phyloP scores from a whole-genome alignment of 2,888 invertebrate species.

The Phalera bucephala region DNA sequence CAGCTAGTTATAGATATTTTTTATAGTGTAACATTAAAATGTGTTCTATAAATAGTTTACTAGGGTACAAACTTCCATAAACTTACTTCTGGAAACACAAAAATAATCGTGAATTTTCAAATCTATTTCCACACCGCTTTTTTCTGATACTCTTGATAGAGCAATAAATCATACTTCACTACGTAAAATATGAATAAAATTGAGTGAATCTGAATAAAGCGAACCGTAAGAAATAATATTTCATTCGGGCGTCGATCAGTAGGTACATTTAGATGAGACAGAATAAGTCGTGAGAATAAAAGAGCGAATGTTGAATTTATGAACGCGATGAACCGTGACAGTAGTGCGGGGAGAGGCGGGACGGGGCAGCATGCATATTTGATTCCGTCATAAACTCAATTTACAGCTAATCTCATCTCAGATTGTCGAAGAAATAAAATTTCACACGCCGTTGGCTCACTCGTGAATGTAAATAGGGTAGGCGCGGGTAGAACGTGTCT shows the following conservation, averaged over 20 bases:
- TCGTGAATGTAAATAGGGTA: constrained; percentile 71
- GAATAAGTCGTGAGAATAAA: constrained; percentile 56
- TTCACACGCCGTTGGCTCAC: constrained; percentile 71
- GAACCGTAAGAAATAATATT: constrained; percentile 46
- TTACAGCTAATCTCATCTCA: constrained; percentile 80
- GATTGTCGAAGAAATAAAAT: constrained; percentile 82
- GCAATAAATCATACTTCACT: constrained; percentile 32
- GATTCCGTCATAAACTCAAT: constrained; percentile 80
- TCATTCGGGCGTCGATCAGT: constrained; percentile 49
- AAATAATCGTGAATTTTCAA: no score
- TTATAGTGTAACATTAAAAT: no score
- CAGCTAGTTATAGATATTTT: no score
- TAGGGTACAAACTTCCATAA: no score
- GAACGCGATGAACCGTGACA: constrained; percentile 63
- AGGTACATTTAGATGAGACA: constrained; percentile 53
- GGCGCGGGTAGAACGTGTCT: constrained; percentile 33
- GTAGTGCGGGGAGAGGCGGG: constrained; percentile 36
- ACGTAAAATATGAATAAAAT: constrained; percentile 38
- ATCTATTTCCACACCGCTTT: constrained; percentile 1
- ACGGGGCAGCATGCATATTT: constrained; percentile 69
- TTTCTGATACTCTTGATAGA: constrained; percentile 20
- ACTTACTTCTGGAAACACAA: no score
- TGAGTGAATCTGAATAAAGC: constrained; percentile 34
- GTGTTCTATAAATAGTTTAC: no score
- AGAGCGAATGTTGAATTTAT: constrained; percentile 59